These are phyloP conservation scores for Notothenia coriiceps DNA, from an alignment of 2,113 vertebrate genomes.

Conservation along the genomic window DNA sequence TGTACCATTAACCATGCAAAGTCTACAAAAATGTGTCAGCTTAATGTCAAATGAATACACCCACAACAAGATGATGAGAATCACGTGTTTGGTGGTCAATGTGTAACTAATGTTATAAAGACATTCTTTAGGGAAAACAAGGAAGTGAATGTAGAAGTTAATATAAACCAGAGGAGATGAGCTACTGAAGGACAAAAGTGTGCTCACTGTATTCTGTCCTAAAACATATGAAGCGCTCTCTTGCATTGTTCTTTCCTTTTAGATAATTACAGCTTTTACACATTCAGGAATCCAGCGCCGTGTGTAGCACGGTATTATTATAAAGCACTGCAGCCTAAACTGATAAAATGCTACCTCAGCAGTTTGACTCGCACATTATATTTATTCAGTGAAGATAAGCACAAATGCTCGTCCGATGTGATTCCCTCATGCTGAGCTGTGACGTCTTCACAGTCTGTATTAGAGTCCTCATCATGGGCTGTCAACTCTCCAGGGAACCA, in stretches of 20 bases:
- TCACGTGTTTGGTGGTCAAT: slow-evolving; percentile 11
- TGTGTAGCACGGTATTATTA: slow-evolving; percentile 70
- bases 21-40: background rate
- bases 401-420: slow-evolving; percentile 40
- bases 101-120: slow-evolving; percentile 1
- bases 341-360: slow-evolving; percentile 71
- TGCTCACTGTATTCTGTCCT: slow-evolving; percentile 25
- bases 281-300: slow-evolving; percentile 60
- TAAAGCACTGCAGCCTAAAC: slow-evolving; percentile 58
- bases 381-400: slow-evolving; percentile 69
- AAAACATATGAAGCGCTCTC: slow-evolving; percentile 65
- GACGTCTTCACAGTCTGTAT: slow-evolving; percentile 29
- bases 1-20: background rate
- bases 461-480: slow-evolving; percentile 40
- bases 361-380: slow-evolving; percentile 62
- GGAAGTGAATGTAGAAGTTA: slow-evolving; percentile 70
- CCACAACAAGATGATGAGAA: background rate
- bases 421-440: slow-evolving; percentile 25
- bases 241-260: slow-evolving; percentile 69
- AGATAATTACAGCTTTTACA: slow-evolving; percentile 78
- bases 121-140: slow-evolving; percentile 24
- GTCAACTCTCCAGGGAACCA: slow-evolving; percentile 47
- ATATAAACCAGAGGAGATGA: slow-evolving; percentile 53
- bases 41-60: background rate
- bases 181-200: slow-evolving; percentile 57